Percentiles rank a stretch among this genome's conserved stretches.
Conservation (phyloP, 2,888 invertebrate genomes). For the Odiellus spinosus region DNA sequence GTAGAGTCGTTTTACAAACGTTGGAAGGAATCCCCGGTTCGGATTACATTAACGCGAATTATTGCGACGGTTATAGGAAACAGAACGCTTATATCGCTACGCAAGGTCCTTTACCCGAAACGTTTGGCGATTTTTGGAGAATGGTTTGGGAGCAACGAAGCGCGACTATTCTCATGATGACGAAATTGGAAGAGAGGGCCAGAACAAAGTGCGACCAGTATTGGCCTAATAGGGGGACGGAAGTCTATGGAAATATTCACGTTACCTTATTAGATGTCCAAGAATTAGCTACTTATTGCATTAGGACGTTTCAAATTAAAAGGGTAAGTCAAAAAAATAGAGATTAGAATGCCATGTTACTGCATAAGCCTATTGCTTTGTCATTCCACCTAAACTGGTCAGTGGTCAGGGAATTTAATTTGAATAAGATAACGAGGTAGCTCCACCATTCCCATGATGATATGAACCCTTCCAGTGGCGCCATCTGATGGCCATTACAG, state of each 20-base stretch:
- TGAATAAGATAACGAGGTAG: too few relatives aligned
- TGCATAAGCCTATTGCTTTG: too few relatives aligned
- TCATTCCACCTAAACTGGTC: too few relatives aligned
- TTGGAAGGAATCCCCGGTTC: constrained; percentile 76
- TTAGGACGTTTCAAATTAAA: constrained; percentile 84
- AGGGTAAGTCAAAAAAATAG: too few relatives aligned
- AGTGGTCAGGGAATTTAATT: too few relatives aligned
- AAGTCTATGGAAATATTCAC: constrained; percentile 87
- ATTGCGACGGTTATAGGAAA: constrained; percentile 96
- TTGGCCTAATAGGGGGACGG: constrained; percentile 90
- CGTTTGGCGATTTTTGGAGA: constrained; percentile 95
- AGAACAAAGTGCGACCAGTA: constrained; percentile 95
- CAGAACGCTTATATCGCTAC: constrained; percentile 98
- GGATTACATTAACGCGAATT: constrained; percentile 98
- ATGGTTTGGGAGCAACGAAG: constrained; percentile 98
- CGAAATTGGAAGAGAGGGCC: constrained; percentile 89
- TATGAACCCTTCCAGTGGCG: too few relatives aligned
- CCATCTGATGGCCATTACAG: too few relatives aligned
- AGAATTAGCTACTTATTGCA: constrained; percentile 94
- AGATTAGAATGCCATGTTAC: too few relatives aligned
- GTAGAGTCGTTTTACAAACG: constrained; percentile 82
- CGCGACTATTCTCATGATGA: constrained; percentile 98
- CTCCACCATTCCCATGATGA: too few relatives aligned
- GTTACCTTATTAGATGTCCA: constrained; percentile 88
- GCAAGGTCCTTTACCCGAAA: constrained; percentile 91